Percentiles rank a stretch among this genome's conserved stretches.
phyloP scores from a whole-genome alignment of 2,797 vertebrate genomes.

The Lacerta viridis region DNA sequence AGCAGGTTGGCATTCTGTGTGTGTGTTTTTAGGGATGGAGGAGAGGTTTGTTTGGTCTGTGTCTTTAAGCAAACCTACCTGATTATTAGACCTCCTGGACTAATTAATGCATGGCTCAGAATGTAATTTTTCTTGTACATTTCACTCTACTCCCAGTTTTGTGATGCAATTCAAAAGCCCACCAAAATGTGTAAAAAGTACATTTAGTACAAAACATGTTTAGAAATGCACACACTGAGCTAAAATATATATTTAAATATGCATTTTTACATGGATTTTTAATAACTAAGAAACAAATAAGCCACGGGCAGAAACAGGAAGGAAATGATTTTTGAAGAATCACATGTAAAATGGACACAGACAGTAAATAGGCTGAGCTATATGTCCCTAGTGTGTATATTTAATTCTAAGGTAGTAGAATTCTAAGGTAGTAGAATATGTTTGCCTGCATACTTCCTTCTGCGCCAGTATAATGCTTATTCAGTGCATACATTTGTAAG shows the following conservation, averaged over 20 bases:
- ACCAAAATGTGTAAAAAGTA: no score
- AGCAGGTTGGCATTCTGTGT: background rate
- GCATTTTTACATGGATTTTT: background rate
- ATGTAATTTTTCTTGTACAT: no score
- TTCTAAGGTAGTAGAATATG: background rate
- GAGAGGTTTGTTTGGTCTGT: no score
- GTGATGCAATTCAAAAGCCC: no score
- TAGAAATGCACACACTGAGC: no score
- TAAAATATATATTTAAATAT: background rate
- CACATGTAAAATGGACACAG: background rate
- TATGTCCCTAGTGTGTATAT: background rate
- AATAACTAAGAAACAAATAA: background rate
- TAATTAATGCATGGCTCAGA: no score
- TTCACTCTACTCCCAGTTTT: no score
- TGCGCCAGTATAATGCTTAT: background rate
- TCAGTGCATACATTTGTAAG: background rate
- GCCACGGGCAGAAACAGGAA: background rate
- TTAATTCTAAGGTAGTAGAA: slow-evolving; percentile 2
- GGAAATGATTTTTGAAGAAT: background rate
- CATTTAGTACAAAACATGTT: no score
- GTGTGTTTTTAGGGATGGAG: no score
- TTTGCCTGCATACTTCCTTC: background rate
- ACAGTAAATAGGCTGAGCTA: no score
- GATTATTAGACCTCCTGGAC: no score
- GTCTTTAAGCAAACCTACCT: no score